Conservation (phyloP, 2,888 invertebrate genomes). For the Megastigmus dorsalis region DNA sequence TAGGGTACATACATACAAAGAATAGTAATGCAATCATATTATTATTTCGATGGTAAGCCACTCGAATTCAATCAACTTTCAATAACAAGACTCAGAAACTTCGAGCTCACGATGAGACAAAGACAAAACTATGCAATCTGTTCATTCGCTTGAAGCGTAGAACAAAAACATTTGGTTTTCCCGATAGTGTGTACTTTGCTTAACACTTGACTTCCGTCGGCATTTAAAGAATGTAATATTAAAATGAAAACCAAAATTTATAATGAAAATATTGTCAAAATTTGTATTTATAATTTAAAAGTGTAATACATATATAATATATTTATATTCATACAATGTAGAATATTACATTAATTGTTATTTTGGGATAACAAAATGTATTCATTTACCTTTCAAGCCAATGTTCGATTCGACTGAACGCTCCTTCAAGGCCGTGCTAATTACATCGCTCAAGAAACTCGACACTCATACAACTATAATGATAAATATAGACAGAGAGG, state of each 20-base stretch:
- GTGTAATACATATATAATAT: background rate
- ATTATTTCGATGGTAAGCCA: conserved; percentile 13
- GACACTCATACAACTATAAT: conserved; percentile 22
- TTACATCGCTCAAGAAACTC: conserved; percentile 36
- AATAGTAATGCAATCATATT: conserved; percentile 11
- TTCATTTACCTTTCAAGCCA: background rate
- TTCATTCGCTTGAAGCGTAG: conserved; percentile 4
- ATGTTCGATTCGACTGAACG: background rate
- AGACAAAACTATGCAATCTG: conserved; percentile 1
- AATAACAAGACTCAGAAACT: conserved; percentile 43
- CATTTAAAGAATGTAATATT: background rate
- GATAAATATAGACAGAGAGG: conserved; percentile 13
- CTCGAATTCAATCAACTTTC: conserved; percentile 13
- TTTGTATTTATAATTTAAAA: too few relatives aligned
- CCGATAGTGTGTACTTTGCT: too few relatives aligned
- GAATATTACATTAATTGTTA: background rate
- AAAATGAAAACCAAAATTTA: too few relatives aligned
- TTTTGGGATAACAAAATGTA: background rate
- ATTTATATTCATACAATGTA: too few relatives aligned
- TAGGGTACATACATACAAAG: conserved; percentile 7
- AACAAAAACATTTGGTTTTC: background rate
- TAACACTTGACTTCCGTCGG: too few relatives aligned
- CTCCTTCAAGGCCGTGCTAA: conserved; percentile 20
- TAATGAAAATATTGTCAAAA: too few relatives aligned
- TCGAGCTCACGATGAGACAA: conserved; percentile 19